These are phyloP conservation scores for Physeter macrocephalus DNA, from an alignment of 2,113 vertebrate genomes.

Conservation along the genomic window DNA sequence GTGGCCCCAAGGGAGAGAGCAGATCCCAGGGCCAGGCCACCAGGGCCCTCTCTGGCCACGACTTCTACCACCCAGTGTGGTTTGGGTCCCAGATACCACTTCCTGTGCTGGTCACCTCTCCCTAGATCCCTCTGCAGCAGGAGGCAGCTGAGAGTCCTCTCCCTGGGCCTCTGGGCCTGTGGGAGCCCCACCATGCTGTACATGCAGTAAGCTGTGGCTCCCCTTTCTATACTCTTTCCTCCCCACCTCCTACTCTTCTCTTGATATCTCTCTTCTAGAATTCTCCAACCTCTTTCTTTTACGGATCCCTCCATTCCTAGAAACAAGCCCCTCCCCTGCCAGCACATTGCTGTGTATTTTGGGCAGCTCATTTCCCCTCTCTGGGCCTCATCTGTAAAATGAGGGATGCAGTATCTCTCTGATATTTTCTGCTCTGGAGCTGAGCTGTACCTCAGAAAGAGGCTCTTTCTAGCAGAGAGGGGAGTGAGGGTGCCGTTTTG, in stretches of 20 bases:
- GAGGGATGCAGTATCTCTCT: neutral
- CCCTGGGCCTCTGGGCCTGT: no score
- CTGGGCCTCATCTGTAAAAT: neutral
- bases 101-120: neutral
- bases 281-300: neutral
- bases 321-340: neutral
- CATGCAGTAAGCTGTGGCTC: neutral
- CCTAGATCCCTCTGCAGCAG: neutral
- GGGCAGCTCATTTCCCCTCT: neutral
- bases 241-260: neutral
- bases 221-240: neutral
- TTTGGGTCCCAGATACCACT: neutral
- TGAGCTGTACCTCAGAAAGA: neutral
- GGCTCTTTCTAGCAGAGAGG: neutral
- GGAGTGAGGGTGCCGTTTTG: neutral
- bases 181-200: neutral
- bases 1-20: neutral
- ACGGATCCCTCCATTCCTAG: neutral
- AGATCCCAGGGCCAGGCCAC: constrained; percentile 36
- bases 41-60: constrained; percentile 35
- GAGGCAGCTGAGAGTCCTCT: neutral
- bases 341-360: neutral
- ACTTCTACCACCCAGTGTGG: neutral
- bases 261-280: neutral
- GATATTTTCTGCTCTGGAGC: neutral